Percentiles rank a stretch among this genome's conserved stretches.
Conservation (phyloP, 2,113 vertebrate genomes). For the Etia nguti region DNA sequence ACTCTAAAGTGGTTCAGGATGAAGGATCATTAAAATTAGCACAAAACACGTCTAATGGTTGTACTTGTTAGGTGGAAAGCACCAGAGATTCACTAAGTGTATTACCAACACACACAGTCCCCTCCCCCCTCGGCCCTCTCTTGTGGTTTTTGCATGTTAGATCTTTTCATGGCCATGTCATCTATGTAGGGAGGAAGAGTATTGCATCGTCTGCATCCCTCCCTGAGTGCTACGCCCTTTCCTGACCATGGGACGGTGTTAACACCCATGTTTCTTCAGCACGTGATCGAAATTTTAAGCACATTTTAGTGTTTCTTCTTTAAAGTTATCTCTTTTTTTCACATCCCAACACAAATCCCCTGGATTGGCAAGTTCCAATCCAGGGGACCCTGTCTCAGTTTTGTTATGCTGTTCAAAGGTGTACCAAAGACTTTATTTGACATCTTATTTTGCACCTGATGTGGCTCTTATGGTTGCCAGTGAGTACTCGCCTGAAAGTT, state of each 20-base stretch:
- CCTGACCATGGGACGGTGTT: not conserved
- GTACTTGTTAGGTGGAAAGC: slow-evolving; percentile 21
- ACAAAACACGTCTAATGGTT: not conserved
- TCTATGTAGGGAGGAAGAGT: not conserved
- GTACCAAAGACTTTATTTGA: not conserved
- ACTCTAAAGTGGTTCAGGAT: not conserved
- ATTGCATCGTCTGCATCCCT: not conserved
- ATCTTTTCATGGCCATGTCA: not conserved
- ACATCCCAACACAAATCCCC: not conserved
- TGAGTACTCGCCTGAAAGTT: not conserved
- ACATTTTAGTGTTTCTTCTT: not conserved
- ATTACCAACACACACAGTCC: not conserved
- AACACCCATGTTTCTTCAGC: not conserved
- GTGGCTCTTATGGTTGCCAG: not conserved
- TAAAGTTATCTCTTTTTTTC: not conserved
- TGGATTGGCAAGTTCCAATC: not conserved
- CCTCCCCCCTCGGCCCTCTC: not conserved
- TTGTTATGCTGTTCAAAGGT: not conserved
- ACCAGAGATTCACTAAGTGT: not conserved
- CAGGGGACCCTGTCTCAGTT: not conserved
- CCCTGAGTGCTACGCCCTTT: not conserved
- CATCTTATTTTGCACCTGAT: not conserved
- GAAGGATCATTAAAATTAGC: not conserved
- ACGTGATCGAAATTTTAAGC: not conserved
- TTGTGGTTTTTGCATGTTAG: not conserved